Evolutionary conservation across 2,113 vertebrate species (phyloP).

Genomic region (Plotosus lineatus): DNA sequence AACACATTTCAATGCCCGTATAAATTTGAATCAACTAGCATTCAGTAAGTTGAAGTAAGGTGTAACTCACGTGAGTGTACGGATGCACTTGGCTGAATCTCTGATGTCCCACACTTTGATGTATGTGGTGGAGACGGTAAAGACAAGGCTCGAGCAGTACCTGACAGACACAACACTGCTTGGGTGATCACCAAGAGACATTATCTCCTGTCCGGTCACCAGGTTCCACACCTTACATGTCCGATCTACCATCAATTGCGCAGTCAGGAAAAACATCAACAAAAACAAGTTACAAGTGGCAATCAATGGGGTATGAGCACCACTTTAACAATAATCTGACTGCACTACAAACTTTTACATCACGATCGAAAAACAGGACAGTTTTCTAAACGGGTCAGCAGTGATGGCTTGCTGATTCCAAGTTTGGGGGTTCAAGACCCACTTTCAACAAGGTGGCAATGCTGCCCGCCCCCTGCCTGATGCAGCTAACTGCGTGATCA

Average conservation of each 20-base stretch:
- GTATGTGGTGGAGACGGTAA: conserved; percentile 91
- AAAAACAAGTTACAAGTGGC: background rate
- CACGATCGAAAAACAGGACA: too few relatives aligned
- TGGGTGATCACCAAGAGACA: conserved; percentile 83
- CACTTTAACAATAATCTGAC: background rate
- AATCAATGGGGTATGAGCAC: background rate
- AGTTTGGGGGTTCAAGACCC: too few relatives aligned
- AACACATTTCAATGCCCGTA: background rate
- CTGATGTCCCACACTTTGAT: conserved; percentile 98
- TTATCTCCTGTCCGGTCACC: conserved; percentile 98
- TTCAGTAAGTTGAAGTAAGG: background rate
- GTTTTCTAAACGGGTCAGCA: too few relatives aligned
- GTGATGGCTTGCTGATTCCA: too few relatives aligned
- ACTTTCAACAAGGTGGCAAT: too few relatives aligned
- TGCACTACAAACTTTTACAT: too few relatives aligned
- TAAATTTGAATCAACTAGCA: background rate
- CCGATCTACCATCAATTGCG: conserved; percentile 77
- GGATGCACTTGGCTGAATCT: conserved; percentile 94
- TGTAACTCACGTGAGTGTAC: conserved; percentile 86
- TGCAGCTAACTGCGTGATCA: too few relatives aligned
- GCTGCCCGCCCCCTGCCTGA: too few relatives aligned
- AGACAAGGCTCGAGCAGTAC: conserved; percentile 94
- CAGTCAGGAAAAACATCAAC: background rate
- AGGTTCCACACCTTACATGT: conserved; percentile 99
- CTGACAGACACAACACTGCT: conserved; percentile 88